Conservation (phyloP, 2,113 vertebrate genomes). For the Catharus bicknelli region DNA sequence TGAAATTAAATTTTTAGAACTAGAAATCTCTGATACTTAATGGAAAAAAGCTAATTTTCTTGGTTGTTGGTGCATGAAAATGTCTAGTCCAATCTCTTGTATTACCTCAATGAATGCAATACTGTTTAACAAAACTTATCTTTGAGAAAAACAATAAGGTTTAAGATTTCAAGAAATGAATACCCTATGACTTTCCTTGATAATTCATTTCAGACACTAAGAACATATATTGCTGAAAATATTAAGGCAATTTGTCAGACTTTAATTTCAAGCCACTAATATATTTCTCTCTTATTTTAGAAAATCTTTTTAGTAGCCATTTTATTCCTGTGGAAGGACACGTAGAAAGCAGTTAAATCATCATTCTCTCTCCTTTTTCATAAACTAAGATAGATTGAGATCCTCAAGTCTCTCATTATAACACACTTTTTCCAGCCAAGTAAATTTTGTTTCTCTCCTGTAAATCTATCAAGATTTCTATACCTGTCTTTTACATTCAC, state of each 20-base stretch:
- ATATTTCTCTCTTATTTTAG: not conserved
- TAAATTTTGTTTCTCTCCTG: not conserved
- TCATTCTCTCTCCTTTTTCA: not conserved
- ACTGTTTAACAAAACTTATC: not conserved
- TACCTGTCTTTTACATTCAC: not conserved
- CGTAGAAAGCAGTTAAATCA: not conserved
- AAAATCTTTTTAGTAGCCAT: not conserved
- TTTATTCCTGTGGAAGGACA: not conserved
- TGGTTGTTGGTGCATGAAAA: not conserved
- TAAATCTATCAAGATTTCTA: not conserved
- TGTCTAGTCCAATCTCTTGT: not conserved
- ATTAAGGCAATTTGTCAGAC: not conserved
- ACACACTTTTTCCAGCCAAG: not conserved
- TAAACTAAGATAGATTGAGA: not conserved
- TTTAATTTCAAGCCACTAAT: not conserved
- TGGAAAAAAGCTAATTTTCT: not conserved
- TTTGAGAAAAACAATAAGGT: not conserved
- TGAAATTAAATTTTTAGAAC: not conserved
- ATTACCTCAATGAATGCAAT: not conserved
- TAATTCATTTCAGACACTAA: not conserved
- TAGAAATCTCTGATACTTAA: not conserved
- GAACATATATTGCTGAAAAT: not conserved
- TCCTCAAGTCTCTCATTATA: not conserved
- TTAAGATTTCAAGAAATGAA: not conserved
- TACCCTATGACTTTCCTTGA: not conserved